Evolutionary conservation across 2,113 vertebrate species (phyloP).

Genomic region (Amia ocellicauda): DNA sequence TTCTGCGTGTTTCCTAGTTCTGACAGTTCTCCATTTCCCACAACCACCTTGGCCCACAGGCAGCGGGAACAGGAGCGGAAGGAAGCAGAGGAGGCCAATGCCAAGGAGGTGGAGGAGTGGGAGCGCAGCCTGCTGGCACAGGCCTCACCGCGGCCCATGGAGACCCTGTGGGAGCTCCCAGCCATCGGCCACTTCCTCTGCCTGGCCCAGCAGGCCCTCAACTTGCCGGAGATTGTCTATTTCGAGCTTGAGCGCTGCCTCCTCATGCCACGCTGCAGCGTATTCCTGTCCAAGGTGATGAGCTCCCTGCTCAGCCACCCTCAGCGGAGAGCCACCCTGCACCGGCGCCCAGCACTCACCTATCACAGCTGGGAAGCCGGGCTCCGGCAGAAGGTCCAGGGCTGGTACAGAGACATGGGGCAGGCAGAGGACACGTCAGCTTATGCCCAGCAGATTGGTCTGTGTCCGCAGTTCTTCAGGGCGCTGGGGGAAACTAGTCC

Average conservation of each 20-base stretch:
- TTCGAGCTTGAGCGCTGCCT: slow-evolving; percentile 95
- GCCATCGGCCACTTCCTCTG: slow-evolving; percentile 97
- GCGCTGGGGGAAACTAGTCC: slow-evolving; percentile 83
- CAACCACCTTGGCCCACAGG: slow-evolving; percentile 61
- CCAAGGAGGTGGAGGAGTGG: slow-evolving; percentile 95
- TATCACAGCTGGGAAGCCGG: slow-evolving; percentile 90
- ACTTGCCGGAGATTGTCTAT: slow-evolving; percentile 94
- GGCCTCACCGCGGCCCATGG: slow-evolving; percentile 77
- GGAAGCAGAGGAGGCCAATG: slow-evolving; percentile 90
- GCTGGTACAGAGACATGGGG: slow-evolving; percentile 83
- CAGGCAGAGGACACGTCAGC: slow-evolving; percentile 71
- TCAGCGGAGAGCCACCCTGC: slow-evolving; percentile 78
- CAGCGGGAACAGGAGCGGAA: slow-evolving; percentile 90
- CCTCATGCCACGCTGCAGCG: slow-evolving; percentile 92
- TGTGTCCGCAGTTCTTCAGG: slow-evolving; percentile 87
- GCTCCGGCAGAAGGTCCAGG: slow-evolving; percentile 80
- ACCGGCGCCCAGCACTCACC: slow-evolving; percentile 81
- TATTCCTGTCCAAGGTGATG: slow-evolving; percentile 93
- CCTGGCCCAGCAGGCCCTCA: slow-evolving; percentile 89
- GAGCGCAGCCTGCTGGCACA: slow-evolving; percentile 80
- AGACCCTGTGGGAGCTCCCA: slow-evolving; percentile 93
- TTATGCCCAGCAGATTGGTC: slow-evolving; percentile 83
- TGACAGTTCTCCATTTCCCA: neutral
- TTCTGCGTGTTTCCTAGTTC: neutral
- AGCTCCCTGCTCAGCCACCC: slow-evolving; percentile 86